phyloP scores from a whole-genome alignment of 2,888 invertebrate species.

The Polydrusus pterygomalis region DNA sequence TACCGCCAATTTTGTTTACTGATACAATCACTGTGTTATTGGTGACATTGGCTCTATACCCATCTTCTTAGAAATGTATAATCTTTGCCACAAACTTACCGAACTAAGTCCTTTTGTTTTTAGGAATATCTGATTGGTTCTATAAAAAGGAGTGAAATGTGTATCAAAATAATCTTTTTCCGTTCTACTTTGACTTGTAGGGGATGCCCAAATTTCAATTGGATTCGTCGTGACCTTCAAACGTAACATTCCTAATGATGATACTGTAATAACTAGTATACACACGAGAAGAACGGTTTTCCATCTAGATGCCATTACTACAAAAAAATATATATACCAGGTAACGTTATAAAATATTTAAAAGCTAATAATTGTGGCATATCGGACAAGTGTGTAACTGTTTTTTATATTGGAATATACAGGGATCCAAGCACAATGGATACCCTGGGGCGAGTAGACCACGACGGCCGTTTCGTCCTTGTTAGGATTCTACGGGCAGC shows the following conservation, averaged over 20 bases:
- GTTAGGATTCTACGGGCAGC: no score
- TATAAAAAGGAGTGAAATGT: constrained; percentile 91
- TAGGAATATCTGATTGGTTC: constrained; percentile 92
- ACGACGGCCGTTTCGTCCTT: no score
- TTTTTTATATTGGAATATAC: no score
- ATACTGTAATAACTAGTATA: constrained; percentile 76
- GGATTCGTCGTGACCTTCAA: constrained; percentile 90
- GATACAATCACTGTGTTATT: no score
- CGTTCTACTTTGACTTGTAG: constrained; percentile 83
- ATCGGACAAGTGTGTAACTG: no score
- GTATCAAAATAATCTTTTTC: constrained; percentile 92
- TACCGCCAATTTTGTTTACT: no score
- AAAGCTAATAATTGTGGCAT: no score
- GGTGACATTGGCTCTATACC: no score
- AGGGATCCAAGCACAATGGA: no score
- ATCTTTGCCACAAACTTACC: constrained; percentile 70
- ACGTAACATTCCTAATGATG: constrained; percentile 80
- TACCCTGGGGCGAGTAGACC: no score
- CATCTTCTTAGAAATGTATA: no score
- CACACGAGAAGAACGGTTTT: constrained; percentile 78
- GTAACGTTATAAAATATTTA: no score
- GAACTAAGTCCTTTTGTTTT: constrained; percentile 76
- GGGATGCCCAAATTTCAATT: constrained; percentile 94
- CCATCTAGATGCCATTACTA: constrained; percentile 81
- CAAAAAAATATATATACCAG: constrained; percentile 40